Base-by-base conservation (phyloP, 2,797 vertebrate genomes). In the Anolis apletophallus region DNA sequence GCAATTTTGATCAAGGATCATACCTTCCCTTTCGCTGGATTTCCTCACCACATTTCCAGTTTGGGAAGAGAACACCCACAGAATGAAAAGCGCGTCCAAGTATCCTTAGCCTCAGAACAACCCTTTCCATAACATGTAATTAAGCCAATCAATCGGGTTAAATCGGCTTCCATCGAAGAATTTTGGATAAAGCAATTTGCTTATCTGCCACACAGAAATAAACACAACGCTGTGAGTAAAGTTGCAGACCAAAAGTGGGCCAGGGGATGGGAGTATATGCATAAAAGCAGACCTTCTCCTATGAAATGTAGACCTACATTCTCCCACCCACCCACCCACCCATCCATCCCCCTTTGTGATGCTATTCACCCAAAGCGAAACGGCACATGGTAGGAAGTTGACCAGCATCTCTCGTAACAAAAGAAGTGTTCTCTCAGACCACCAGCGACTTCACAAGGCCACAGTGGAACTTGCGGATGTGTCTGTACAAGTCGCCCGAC, bases 401-500 rank as follows among this genome's bases (percentile, higher is more conserved):
- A 57, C 29, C 17, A 36, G 73, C 19, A 19, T 76, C 87, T 46
- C 64, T 52, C 21, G 21, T 6, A 52, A 80, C n/a, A 36, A 67
- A 75, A 72, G 10, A 73, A 80, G 59, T 0, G 13, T 21, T 16
- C 0, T 59, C 73, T 96, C 95, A 97, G 89, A 94, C 93, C 81
- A 97, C 94, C 94, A 99, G 97, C 78, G 98, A 98, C 96, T 98
- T 98, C 67, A 98, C 97, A 88, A 98, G 97, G 97, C 98, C 98
- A 92, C 98, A 98, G 96, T 99, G 99, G 96, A 99, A 99, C 97
- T 99, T 99, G 95, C 99, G 98, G 94, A 99, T 98, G 81, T 99
- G 99, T 95, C 99, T 98, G 94, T 99, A 99, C 69, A 99, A 96
- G 94, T 99, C 99, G 57, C 99, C 99, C 0, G 99, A 99, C 95